These are phyloP conservation scores for Dryobates pubescens DNA, from an alignment of 2,797 vertebrate species.

Conservation along the genomic window DNA sequence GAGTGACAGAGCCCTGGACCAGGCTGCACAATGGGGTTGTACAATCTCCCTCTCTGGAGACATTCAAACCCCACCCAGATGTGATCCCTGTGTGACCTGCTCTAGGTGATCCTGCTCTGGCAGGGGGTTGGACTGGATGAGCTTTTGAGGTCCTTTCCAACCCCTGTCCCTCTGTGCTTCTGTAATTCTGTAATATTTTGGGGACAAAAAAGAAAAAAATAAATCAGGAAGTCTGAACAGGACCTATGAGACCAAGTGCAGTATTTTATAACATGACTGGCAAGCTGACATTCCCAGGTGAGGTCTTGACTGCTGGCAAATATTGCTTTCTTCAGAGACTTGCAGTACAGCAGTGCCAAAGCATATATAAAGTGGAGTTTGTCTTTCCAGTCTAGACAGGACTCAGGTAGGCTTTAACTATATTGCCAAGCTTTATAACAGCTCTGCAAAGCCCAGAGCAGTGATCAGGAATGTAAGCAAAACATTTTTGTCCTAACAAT, in stretches of 20 bases:
- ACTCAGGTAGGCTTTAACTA: constrained; percentile 27
- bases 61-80: no score
- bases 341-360: background rate
- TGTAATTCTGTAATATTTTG: background rate
- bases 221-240: background rate
- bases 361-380: constrained; percentile 16
- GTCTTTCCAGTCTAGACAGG: background rate
- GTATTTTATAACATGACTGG: background rate
- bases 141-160: no score
- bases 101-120: no score
- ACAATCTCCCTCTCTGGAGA: no score
- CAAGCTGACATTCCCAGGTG: background rate
- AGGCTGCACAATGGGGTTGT: no score
- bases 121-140: no score
- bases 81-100: no score
- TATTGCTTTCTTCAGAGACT: constrained; percentile 3
- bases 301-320: constrained; percentile 23
- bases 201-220: background rate
- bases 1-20: no score
- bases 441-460: constrained; percentile 12
- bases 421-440: constrained; percentile 30
- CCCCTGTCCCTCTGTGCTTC: no score
- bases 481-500: constrained; percentile 14
- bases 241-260: background rate
- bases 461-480: constrained; percentile 14